phyloP scores from a whole-genome alignment of 2,113 vertebrate genomes.

The Theristicus caerulescens region DNA sequence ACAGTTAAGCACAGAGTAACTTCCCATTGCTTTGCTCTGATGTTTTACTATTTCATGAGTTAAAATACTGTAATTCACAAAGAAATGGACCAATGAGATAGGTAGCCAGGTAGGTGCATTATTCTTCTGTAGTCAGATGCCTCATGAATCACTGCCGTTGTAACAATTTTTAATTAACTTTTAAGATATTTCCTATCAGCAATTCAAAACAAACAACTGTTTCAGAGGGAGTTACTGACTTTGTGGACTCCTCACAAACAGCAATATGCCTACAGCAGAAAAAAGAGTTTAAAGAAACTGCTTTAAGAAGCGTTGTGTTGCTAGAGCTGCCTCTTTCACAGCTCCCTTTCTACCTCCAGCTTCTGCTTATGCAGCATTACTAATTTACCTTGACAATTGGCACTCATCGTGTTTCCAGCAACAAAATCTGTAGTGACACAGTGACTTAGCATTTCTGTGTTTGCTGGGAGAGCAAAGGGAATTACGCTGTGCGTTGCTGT shows the following conservation, averaged over 20 bases:
- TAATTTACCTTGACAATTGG: slow-evolving; percentile 34
- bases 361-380: background rate
- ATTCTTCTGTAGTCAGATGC: background rate
- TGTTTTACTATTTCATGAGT: background rate
- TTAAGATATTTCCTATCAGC: background rate
- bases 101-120: background rate
- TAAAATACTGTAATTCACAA: slow-evolving; percentile 18
- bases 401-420: background rate
- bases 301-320: background rate
- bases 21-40: slow-evolving; percentile 14
- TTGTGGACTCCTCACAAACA: background rate
- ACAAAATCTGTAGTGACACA: slow-evolving; percentile 42
- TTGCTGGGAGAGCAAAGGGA: slow-evolving; percentile 9
- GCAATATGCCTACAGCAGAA: background rate
- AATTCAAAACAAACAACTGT: background rate
- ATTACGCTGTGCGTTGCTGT: background rate
- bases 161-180: slow-evolving; percentile 43
- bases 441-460: background rate
- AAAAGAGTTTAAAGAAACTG: background rate
- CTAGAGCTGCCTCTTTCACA: background rate
- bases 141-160: slow-evolving; percentile 16
- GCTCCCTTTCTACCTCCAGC: background rate
- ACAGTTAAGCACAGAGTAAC: background rate
- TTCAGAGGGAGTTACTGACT: background rate
- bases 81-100: background rate